Evolutionary conservation across 2,113 vertebrate species (phyloP).

Genomic region (Proterorhinus semilunaris): DNA sequence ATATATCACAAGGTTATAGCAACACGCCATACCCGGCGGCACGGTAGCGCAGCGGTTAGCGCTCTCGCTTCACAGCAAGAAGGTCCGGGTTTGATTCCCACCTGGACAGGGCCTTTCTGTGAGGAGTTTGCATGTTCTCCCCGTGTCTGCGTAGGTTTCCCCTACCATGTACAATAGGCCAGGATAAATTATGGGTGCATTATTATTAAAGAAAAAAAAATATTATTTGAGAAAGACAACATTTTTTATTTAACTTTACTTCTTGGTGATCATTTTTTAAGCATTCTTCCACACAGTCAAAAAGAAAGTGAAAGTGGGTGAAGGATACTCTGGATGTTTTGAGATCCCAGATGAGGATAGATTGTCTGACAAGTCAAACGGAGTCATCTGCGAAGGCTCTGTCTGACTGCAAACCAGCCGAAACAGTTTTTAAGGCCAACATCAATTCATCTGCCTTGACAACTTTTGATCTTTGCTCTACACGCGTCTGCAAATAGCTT

Average conservation of each 20-base stretch:
- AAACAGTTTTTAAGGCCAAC: neutral
- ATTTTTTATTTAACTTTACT: neutral
- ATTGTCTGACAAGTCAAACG: neutral
- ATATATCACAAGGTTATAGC: too few relatives aligned
- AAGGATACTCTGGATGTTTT: neutral
- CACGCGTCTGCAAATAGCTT: neutral
- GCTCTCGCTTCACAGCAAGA: too few relatives aligned
- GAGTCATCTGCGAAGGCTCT: neutral
- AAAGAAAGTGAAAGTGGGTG: neutral
- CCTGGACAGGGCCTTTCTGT: too few relatives aligned
- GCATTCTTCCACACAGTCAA: neutral
- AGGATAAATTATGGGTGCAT: too few relatives aligned
- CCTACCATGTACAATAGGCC: too few relatives aligned
- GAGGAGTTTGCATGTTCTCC: too few relatives aligned
- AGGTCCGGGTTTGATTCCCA: too few relatives aligned
- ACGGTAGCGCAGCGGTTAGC: too few relatives aligned
- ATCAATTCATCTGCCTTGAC: neutral
- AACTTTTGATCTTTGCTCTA: neutral
- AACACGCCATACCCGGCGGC: too few relatives aligned
- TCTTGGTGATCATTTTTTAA: neutral
- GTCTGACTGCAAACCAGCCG: neutral
- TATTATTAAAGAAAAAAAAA: too few relatives aligned
- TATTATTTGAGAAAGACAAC: too few relatives aligned
- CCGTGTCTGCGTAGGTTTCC: too few relatives aligned
- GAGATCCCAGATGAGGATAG: neutral